Evolutionary conservation across 2,888 invertebrate genomes (phyloP).

Genomic region (Philonicus albiceps): DNA sequence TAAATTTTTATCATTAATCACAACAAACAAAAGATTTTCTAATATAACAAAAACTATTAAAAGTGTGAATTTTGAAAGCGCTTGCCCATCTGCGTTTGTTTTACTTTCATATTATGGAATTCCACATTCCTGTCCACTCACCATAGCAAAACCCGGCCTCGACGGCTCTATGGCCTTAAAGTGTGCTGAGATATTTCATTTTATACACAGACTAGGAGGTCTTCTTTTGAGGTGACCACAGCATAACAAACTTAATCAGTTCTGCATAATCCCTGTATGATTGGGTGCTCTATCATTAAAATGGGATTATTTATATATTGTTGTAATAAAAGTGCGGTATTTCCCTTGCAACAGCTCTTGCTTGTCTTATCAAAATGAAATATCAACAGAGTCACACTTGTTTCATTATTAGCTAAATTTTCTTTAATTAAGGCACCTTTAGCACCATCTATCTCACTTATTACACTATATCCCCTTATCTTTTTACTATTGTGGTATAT

Average conservation of each 20-base stretch:
- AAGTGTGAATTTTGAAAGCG: not conserved
- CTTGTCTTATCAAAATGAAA: not conserved
- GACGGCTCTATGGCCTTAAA: not conserved
- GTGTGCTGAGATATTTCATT: not conserved
- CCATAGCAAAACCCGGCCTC: not conserved
- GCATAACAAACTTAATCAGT: not conserved
- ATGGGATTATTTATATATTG: not conserved
- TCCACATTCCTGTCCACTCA: not conserved
- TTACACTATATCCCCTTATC: not conserved
- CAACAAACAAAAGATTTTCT: not conserved
- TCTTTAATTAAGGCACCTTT: not conserved
- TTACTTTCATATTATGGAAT: not conserved
- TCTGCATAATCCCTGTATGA: not conserved
- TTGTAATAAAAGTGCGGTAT: not conserved
- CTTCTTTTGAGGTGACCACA: not conserved
- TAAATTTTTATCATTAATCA: not conserved
- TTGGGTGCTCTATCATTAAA: not conserved
- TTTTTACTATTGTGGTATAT: not conserved
- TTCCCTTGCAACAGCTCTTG: not conserved
- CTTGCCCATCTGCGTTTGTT: not conserved
- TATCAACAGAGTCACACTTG: not conserved
- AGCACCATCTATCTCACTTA: not conserved
- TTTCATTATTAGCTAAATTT: not conserved
- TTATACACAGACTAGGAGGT: not conserved
- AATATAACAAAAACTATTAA: not conserved